Evolutionary conservation across 2,888 invertebrate species (phyloP).

Genomic region (Abrostola tripartita): DNA sequence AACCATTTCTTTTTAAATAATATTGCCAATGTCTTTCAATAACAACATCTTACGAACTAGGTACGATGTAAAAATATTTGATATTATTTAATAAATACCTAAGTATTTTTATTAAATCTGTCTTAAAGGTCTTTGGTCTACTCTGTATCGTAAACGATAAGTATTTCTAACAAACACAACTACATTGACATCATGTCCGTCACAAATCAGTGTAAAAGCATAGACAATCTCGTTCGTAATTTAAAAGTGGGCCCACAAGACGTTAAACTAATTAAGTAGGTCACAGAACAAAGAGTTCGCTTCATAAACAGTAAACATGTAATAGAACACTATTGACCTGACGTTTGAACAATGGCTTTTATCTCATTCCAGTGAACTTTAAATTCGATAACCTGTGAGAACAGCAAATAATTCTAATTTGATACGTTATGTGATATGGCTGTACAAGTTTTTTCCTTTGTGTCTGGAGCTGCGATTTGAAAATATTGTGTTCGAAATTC

Average conservation of each 20-base stretch:
- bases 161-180: background rate
- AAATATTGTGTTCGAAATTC: slow-evolving; percentile 40
- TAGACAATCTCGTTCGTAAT: slow-evolving; percentile 24
- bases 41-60: no score
- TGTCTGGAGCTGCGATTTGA: slow-evolving; percentile 55
- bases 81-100: no score
- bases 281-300: slow-evolving; percentile 70
- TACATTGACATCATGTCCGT: background rate
- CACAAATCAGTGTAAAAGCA: slow-evolving; percentile 4
- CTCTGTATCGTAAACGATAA: no score
- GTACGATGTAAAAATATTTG: no score
- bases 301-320: slow-evolving; percentile 64
- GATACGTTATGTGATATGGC: slow-evolving; percentile 62
- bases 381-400: slow-evolving; percentile 84
- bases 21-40: no score
- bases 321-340: slow-evolving; percentile 70
- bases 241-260: slow-evolving; percentile 49
- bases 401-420: slow-evolving; percentile 73
- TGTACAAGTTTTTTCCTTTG: slow-evolving; percentile 57
- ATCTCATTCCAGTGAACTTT: slow-evolving; percentile 79
- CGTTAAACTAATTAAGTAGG: slow-evolving; percentile 67
- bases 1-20: no score
- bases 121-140: no score
- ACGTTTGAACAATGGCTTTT: slow-evolving; percentile 77
- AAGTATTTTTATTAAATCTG: no score